Conservation (phyloP, 2,113 vertebrate genomes). For the Anhinga anhinga region DNA sequence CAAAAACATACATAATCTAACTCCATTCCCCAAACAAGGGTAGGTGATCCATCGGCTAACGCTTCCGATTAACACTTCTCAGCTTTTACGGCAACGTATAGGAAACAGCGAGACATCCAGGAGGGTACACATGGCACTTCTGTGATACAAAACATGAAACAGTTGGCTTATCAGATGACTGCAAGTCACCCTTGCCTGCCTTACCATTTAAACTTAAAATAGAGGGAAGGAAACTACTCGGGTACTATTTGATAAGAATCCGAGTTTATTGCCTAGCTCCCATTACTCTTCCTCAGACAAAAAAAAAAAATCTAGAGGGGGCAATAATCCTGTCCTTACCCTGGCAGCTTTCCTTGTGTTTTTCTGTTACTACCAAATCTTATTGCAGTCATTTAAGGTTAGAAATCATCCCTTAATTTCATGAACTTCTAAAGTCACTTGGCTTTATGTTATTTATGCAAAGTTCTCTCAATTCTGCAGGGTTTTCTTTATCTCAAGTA, state of each 20-base stretch:
- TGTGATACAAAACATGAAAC: neutral
- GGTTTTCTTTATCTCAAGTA: neutral
- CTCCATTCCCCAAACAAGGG: neutral
- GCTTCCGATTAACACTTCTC: rapidly evolving
- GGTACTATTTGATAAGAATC: neutral
- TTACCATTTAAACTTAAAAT: neutral
- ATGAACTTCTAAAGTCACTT: neutral
- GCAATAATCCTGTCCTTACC: neutral
- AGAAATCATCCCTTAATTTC: neutral
- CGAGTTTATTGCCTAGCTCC: neutral
- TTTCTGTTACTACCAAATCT: neutral
- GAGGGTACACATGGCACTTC: neutral
- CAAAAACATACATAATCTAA: rapidly evolving
- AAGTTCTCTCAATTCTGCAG: neutral
- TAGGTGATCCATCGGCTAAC: neutral
- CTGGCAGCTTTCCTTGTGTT: neutral
- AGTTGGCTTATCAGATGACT: neutral
- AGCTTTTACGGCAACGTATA: neutral
- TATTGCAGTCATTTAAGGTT: neutral
- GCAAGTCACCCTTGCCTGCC: neutral
- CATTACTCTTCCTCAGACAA: neutral
- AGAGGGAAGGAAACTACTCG: neutral
- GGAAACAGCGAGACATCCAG: rapidly evolving
- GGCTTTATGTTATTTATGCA: neutral
- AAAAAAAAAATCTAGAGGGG: neutral